Base-by-base conservation (phyloP, 2,797 vertebrate genomes). In the Channallabes apus region DNA sequence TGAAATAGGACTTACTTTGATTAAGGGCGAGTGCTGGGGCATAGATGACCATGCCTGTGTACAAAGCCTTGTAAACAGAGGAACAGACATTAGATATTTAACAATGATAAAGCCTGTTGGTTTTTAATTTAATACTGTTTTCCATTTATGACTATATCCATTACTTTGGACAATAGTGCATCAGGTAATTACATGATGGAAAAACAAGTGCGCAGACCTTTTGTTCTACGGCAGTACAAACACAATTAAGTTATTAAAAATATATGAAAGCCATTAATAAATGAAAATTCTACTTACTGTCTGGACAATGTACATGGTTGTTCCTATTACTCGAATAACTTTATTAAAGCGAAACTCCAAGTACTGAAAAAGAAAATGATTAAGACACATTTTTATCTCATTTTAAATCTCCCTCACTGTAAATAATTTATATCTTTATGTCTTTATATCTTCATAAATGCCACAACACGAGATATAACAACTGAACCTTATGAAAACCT, bases 31-130 rank as follows among this genome's bases (percentile, higher is more conserved):
- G 93, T 81, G 96, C 96, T 62, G 96, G 96, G 46, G 96, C 95
- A 32, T 95, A 96, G 86, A 96, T 95, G 77, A 96, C 95, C 92
- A 96, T 89, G 22, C 95, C 96, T 0, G 96, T 96, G 92, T 96
- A 96, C 82, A 96, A 90, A 65, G 68, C 89, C 96, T 96, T 88
- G 83, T 82, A 80, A 22, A 90, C 75, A 92, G 46, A 88, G 85
- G 41, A 87, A 9, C 38, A 88, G 18, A 91, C 90, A 94, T 95
- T 94, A 95, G 90, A 82, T 91, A 85, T 95, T 94, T 92, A 88
- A 82, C n/a, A 69, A 17, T 35, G 72, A 79, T 54, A 54, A 54
- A 14, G 51, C 76, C 58, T 79, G 6, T 35, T n/a, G n/a, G 24
- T 64, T 18, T 29, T 35, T 51, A 27, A 35, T 77, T 77, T 12